phyloP scores from a whole-genome alignment of 2,113 vertebrate species.

The Paralichthys olivaceus region DNA sequence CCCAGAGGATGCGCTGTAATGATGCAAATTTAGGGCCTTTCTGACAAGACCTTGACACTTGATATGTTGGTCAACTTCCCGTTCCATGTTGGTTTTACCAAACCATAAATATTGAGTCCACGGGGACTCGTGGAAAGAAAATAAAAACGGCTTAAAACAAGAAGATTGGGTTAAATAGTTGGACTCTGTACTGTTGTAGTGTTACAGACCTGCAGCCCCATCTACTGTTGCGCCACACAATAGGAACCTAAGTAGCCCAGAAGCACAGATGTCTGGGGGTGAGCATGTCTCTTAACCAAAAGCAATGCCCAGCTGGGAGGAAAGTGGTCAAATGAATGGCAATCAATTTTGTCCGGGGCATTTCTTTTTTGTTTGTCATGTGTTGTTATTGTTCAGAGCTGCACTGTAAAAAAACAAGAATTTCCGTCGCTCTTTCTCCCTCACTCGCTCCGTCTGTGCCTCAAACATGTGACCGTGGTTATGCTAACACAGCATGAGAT shows the following conservation, averaged over 20 bases:
- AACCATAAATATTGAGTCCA: constrained; percentile 74
- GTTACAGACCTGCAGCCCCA: constrained; percentile 73
- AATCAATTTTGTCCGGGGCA: constrained; percentile 10
- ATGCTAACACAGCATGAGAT: constrained; percentile 74
- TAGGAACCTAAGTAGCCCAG: constrained; percentile 38
- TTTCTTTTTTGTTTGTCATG: constrained; percentile 27
- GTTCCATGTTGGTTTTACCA: constrained; percentile 73
- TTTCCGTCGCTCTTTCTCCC: constrained; percentile 17
- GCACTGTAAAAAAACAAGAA: background rate
- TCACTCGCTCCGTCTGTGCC: constrained; percentile 26
- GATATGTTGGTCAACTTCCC: constrained; percentile 76
- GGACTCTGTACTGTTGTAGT: constrained; percentile 1
- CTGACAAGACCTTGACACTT: constrained; percentile 76
- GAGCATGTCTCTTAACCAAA: constrained; percentile 24
- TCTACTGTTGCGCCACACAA: constrained; percentile 74
- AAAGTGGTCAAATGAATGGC: constrained; percentile 30
- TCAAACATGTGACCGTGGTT: constrained; percentile 73
- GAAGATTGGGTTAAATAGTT: constrained; percentile 33
- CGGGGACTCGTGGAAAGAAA: constrained; percentile 56
- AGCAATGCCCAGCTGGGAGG: constrained; percentile 32
- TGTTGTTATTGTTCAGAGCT: constrained; percentile 13
- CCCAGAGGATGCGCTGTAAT: constrained; percentile 68
- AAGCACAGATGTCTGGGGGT: constrained; percentile 48
- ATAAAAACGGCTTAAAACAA: constrained; percentile 16
- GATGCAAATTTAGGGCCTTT: constrained; percentile 77